Base-by-base conservation (phyloP, 2,888 invertebrate genomes). In the Slavum lentiscoides region DNA sequence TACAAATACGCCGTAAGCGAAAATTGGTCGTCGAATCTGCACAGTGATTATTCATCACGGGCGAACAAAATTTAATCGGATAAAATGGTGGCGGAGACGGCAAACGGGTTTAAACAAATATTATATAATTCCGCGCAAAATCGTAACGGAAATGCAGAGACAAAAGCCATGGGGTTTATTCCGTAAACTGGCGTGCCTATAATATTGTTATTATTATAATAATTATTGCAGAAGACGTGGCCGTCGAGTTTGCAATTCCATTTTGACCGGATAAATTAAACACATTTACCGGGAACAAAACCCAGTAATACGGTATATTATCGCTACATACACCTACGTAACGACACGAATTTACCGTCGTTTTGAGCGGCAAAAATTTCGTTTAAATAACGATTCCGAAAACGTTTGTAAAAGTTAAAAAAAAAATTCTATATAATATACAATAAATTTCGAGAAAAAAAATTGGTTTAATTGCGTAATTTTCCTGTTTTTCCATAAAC, bases 201-300 rank as follows among this genome's bases (percentile, higher is more conserved):
- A 39, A 66, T 58, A 17, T 53, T 13, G 11, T 43, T 43, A 11
- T 43, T 43, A 43, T 43, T 6, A 11, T 30, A 30, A 30, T 30
- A 30, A 30, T 43, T 43, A 11, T 9, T 7, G 43, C 43, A 11
- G 55, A 67, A 55, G 55, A 66, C 58, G 58, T 11, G 58, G 39
- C 75, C 55, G 55, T 68, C 76, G 59, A 5, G 59, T 68, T 59
- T 68, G 23, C 21, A 68, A 76, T 68, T 59, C 76, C 68, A 19
- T 15, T 64, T 76, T 68, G 68, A 76, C 68, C 43, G 59, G 58
- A 68, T 76, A 68, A 68, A 76, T 76, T 68, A 76, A 43, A 68
- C 59, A 8, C 76, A 37, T 76, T 64, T 21, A 74, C 64, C 19
- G 9, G 19, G 21, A 55, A 66, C 39, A 39, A 58, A 39, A 74